Percentiles rank a stretch among this genome's conserved stretches.
phyloP scores from a whole-genome alignment of 2,797 vertebrate genomes.

The Aplochiton taeniatus region DNA sequence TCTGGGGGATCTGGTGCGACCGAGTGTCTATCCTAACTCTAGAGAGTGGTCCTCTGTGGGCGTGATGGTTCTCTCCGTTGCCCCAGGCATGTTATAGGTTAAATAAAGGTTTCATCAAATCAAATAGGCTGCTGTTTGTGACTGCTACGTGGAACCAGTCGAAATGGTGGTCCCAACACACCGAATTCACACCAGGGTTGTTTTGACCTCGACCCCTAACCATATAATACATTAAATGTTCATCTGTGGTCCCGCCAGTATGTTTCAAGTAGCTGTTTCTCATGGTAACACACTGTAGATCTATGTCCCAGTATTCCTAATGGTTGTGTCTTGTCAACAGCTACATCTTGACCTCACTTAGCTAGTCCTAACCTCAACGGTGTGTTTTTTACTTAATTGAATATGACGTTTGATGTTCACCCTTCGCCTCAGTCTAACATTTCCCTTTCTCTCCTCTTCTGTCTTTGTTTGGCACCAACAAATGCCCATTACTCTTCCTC shows the following conservation, averaged over 20 bases:
- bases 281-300: no score
- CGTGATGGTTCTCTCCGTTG: neutral
- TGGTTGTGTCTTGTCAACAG: neutral
- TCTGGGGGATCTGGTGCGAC: no score
- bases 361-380: neutral
- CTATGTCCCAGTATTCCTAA: no score
- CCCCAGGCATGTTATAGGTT: neutral
- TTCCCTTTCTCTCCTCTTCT: constrained; percentile 1
- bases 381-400: neutral
- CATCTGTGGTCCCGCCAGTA: no score
- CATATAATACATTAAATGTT: neutral
- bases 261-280: no score
- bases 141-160: no score
- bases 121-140: no score
- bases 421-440: constrained; percentile 2
- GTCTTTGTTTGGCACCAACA: constrained; percentile 1
- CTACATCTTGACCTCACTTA: neutral
- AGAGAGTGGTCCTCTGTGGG: no score
- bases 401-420: neutral
- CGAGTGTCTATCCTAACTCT: no score
- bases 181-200: no score
- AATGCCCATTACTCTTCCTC: constrained; percentile 8
- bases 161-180: no score
- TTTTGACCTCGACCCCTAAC: neutral
- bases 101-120: no score